Base-by-base conservation (phyloP, 1,140 invertebrate species). In the Formica selysi region DNA sequence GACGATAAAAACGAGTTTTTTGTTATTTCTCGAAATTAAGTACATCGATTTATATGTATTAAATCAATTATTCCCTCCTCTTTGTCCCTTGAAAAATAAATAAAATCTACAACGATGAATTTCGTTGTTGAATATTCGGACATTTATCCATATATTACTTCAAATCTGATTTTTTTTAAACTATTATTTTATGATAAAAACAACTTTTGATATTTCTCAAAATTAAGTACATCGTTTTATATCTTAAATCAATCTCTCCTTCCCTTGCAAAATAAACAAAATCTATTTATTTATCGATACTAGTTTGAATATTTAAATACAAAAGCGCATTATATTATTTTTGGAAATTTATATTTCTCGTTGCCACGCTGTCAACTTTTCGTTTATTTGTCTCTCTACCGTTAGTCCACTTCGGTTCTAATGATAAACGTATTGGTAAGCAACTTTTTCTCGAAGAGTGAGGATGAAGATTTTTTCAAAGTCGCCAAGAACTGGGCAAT, bases 381-480 rank as follows among this genome's bases (percentile, higher is more conserved):
- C 5, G 48, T 76, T 59, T 89, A 16, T 87, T 44, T 51, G 3
- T 51, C 62, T 80, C 41, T 80, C 10, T 87, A 19, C 5, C 16
- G 4, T 91, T 92, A 95, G 95, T 94, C 95, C 3, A 70, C 91
- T 11, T 93, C 94, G 22, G 93, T 95, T 78, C 86, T 95, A 19
- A 92, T 94, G 92, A 92, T 95, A 83, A 95, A 95, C 61, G 89
- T 95, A 22, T 57, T 94, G 13, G 90, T 93, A 48, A 94, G 93
- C 81, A 91, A 92, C 57, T 95, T 92, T 70, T 95, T 95, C 68
- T 93, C 93, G 3, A 83, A 87, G 51, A 29, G 68, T 11, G 79
- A 91, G 0, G 88, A 93, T 11, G 76, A 93, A 3, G 87, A 91
- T 7, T 95, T 95, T 76, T 85, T 94, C n/a, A 57, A 86, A 29